phyloP scores from a whole-genome alignment of 2,888 invertebrate species.

The Petrolisthes cinctipes region DNA sequence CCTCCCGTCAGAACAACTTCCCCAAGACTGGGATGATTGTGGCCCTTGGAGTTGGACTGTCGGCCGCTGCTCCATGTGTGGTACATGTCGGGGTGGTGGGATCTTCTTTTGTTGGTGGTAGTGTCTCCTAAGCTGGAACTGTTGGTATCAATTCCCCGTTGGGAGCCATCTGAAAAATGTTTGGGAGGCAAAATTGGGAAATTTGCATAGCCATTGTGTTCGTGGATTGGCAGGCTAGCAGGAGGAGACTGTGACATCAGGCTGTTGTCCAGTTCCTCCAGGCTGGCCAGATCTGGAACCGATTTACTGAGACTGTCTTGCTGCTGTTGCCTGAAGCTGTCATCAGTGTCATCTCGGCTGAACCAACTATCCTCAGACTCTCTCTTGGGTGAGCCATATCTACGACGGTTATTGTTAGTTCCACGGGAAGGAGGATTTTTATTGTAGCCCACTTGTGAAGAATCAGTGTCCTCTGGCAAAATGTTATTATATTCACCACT shows the following conservation, averaged over 20 bases:
- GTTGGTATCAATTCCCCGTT: no score
- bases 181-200: not conserved
- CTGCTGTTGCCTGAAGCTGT: not conserved
- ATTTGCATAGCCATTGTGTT: constrained; percentile 37
- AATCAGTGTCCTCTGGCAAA: constrained; percentile 10
- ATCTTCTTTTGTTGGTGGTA: not conserved
- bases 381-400: constrained; percentile 24
- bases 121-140: not conserved
- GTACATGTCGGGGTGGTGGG: not conserved
- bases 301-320: constrained; percentile 25
- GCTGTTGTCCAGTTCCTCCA: not conserved
- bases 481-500: constrained; percentile 40
- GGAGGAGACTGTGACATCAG: not conserved
- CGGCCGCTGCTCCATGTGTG: constrained; percentile 32
- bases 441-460: not conserved
- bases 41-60: not conserved
- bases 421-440: not conserved
- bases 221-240: constrained; percentile 11
- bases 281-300: constrained; percentile 33
- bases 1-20: constrained; percentile 59
- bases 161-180: no score
- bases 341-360: not conserved
- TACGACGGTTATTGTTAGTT: constrained; percentile 21
- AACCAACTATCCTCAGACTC: not conserved
- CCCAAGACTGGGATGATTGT: constrained; percentile 36